Base-by-base conservation (phyloP, 2,113 vertebrate species). In the Seriola quinqueradiata region DNA sequence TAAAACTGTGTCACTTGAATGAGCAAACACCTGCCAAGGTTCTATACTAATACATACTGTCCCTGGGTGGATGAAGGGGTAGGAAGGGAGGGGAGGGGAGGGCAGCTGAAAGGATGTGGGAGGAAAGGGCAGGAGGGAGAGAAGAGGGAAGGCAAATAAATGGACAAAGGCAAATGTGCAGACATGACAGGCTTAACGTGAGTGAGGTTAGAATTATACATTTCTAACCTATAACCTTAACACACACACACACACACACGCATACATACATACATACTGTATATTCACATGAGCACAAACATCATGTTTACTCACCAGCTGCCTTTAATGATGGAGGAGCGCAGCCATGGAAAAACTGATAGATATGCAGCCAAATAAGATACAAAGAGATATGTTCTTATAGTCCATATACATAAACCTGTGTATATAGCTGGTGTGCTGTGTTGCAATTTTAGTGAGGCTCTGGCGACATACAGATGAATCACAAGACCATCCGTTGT, bases 1-100 rank as follows among this genome's bases (percentile, higher is more conserved):
- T 91, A 90, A 91, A 90, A 87, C 67, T 84, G 87, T 94, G 93
- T 94, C 92, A 90, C 82, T 86, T 82, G 92, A 93, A 91, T 90
- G 88, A 90, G 87, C 90, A 89, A 87, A 90, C 89, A 90, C 90
- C 90, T 93, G 92, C 88, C 89, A 85, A 77, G 81, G 81, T 77
- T 89, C 87, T 87, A 79, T 85, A 88, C 81, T 80, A 87, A 91
- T 86, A 76, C 88, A 86, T 34, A 70, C 64, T 73, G 72, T 89
- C 86, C 85, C 85, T 66, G 64, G 88, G 82, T 78, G 87, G 78
- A 90, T 80, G 84, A 64, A 83, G 82, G 38, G 78, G 46, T n/a
- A 32, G 38, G 66, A 36, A 3, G 28, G 54, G 17, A 48, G 42
- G 38, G 54, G 17, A 48, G 42, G 38, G 32, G 67, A 34, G 60